Percentiles rank a stretch among this genome's conserved stretches.
phyloP scores from a whole-genome alignment of 2,797 vertebrate genomes.

The Alcedo atthis region DNA sequence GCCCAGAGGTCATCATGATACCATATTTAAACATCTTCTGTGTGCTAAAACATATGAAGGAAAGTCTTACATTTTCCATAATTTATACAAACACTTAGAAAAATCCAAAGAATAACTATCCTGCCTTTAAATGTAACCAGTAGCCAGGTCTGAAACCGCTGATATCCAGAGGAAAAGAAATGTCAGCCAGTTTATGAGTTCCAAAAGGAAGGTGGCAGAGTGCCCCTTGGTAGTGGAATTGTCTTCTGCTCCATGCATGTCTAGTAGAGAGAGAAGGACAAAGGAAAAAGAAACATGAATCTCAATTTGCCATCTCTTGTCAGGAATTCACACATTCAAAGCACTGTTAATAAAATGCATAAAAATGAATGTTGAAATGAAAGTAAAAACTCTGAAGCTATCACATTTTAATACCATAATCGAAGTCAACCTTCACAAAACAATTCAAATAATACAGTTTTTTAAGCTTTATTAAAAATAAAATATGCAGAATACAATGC shows the following conservation, averaged over 20 bases:
- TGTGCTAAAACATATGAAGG: not conserved
- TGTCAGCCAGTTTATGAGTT: conserved; percentile 25
- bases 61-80: not conserved
- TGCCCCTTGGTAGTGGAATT: conserved; percentile 86
- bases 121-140: not conserved
- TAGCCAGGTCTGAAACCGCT: not conserved
- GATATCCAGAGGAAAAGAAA: not conserved
- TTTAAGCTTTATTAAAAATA: not conserved
- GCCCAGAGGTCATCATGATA: not conserved
- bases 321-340: not conserved
- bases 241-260: conserved; percentile 82
- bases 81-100: not conserved
- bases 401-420: not conserved
- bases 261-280: conserved; percentile 72
- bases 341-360: not conserved
- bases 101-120: not conserved
- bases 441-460: not conserved
- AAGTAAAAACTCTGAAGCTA: not conserved
- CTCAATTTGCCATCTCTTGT: not conserved
- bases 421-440: not conserved
- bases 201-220: conserved; percentile 87
- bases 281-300: not conserved
- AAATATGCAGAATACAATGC: not conserved
- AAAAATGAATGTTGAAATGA: not conserved
- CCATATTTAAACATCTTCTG: not conserved